These are phyloP conservation scores for Mobula birostris DNA, from an alignment of 2,113 vertebrate genomes.

Conservation along the genomic window DNA sequence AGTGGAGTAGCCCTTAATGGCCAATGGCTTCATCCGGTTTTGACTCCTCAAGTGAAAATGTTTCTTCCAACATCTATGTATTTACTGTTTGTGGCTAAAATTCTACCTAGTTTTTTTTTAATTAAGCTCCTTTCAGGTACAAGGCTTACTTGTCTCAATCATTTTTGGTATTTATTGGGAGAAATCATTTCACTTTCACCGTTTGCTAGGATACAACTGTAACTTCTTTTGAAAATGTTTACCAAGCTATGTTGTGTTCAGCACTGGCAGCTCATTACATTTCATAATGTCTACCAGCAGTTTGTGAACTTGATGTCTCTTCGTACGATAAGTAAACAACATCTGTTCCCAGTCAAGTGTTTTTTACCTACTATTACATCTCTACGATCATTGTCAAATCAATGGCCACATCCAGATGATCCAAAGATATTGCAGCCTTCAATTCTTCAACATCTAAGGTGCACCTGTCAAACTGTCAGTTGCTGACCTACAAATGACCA, in stretches of 20 bases:
- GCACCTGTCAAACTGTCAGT: too few relatives aligned
- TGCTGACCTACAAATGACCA: too few relatives aligned
- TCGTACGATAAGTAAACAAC: neutral
- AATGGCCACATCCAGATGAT: neutral
- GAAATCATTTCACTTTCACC: neutral
- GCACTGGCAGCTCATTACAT: neutral
- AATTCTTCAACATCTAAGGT: too few relatives aligned
- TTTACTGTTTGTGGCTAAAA: neutral
- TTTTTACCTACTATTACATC: neutral
- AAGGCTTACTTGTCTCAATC: neutral
- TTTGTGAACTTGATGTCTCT: neutral
- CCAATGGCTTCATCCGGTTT: too few relatives aligned
- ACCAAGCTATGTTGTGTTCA: neutral
- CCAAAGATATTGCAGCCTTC: neutral
- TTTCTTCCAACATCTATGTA: neutral
- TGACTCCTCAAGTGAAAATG: neutral
- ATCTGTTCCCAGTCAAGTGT: neutral
- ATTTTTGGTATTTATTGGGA: neutral
- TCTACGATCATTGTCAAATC: neutral
- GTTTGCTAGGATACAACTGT: neutral
- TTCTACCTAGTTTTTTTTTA: neutral
- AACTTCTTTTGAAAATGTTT: neutral
- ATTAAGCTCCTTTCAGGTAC: neutral
- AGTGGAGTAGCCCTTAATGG: too few relatives aligned
- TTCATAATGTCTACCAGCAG: neutral